These are phyloP conservation scores for Ficedula albicollis DNA, from an alignment of 2,797 vertebrate species.

Conservation along the genomic window DNA sequence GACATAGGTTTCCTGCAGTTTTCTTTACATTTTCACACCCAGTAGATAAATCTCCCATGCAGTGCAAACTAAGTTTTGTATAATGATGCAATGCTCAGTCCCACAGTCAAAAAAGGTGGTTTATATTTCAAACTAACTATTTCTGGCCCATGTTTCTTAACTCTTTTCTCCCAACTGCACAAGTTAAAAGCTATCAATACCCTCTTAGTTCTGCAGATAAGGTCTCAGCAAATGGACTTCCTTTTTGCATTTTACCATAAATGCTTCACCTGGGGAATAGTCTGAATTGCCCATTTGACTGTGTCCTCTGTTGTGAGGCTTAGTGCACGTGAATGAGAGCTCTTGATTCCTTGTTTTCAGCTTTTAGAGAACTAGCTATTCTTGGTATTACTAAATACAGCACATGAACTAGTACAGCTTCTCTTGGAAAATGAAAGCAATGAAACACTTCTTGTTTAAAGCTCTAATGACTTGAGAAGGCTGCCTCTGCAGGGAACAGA, in stretches of 20 bases:
- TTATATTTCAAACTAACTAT: background rate
- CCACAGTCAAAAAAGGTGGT: background rate
- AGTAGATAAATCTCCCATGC: background rate
- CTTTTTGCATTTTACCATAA: background rate
- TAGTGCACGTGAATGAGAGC: background rate
- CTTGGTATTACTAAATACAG: background rate
- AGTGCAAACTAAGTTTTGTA: background rate
- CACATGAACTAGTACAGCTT: background rate
- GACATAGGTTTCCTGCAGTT: background rate
- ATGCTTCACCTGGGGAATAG: background rate
- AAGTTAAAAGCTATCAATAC: background rate
- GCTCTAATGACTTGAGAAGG: background rate
- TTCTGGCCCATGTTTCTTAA: background rate
- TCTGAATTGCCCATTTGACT: background rate
- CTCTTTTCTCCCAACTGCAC: background rate
- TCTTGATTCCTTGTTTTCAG: background rate
- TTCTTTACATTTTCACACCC: background rate
- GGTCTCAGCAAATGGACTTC: background rate
- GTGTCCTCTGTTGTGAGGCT: background rate
- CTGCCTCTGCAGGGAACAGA: background rate
- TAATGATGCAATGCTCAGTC: background rate
- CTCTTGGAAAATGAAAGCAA: background rate
- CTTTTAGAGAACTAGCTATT: background rate
- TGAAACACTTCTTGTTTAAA: background rate
- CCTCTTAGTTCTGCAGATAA: background rate